phyloP scores from a whole-genome alignment of 2,888 invertebrate genomes.

The Drosophila macrothrix region DNA sequence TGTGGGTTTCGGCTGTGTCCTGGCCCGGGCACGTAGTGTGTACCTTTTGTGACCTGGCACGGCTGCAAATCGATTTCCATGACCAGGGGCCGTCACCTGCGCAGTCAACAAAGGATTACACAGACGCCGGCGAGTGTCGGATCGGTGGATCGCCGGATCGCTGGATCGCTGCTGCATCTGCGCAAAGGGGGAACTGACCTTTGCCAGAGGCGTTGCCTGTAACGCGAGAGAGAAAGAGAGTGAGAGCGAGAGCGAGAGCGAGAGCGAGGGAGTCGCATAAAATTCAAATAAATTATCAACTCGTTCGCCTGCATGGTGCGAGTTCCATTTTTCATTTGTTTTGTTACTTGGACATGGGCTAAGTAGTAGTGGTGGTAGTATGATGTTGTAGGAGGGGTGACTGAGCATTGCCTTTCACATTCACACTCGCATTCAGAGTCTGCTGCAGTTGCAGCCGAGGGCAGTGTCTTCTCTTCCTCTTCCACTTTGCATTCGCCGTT shows the following conservation, averaged over 20 bases:
- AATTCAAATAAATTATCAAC: constrained; percentile 83
- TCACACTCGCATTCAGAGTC: constrained; percentile 33
- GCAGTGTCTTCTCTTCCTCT: constrained; percentile 48
- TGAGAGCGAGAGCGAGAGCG: constrained; percentile 16
- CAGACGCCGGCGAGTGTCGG: constrained; percentile 18
- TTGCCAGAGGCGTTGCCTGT: constrained; percentile 53
- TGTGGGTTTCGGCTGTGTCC: neutral
- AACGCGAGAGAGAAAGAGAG: constrained; percentile 39
- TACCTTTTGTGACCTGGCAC: constrained; percentile 45
- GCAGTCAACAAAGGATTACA: constrained; percentile 74
- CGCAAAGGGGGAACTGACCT: constrained; percentile 51
- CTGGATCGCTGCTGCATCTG: constrained; percentile 43
- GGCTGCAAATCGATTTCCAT: constrained; percentile 70
- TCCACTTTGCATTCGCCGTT: constrained; percentile 19
- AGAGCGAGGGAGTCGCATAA: constrained; percentile 68
- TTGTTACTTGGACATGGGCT: constrained; percentile 51
- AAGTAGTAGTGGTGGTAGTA: constrained; percentile 18
- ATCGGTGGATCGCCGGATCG: constrained; percentile 6
- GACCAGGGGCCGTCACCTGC: constrained; percentile 74
- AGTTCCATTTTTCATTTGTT: constrained; percentile 76
- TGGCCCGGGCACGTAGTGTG: constrained; percentile 25
- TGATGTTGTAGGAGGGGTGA: constrained; percentile 32
- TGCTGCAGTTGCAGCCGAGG: constrained; percentile 33
- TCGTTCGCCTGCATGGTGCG: constrained; percentile 68
- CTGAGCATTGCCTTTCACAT: constrained; percentile 54